A percentile compares a stretch with the other conserved stretches of the same genome.
Conservation (phyloP, 1,140 invertebrate species). For the Coptotermes formosanus region DNA sequence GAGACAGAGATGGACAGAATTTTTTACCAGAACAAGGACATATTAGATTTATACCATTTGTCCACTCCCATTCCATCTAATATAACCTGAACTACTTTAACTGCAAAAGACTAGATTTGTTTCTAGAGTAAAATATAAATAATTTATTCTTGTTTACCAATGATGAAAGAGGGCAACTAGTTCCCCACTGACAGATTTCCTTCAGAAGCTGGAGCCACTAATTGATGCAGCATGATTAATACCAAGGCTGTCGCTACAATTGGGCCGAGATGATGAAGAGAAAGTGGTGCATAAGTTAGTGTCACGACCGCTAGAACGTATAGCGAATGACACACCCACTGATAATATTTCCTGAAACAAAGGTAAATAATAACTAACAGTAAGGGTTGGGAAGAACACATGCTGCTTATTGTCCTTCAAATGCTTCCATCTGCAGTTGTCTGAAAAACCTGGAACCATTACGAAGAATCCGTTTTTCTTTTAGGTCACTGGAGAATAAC, state of each 20-base stretch:
- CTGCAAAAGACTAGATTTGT: neutral
- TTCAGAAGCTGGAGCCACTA: neutral
- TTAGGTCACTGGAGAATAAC: no score
- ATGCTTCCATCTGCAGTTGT: no score
- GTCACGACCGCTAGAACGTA: conserved; percentile 4
- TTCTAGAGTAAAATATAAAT: neutral
- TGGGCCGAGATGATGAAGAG: conserved; percentile 26
- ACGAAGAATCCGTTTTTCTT: no score
- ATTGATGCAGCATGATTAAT: conserved; percentile 17
- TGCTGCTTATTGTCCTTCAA: no score
- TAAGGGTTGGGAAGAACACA: no score
- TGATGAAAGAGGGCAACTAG: neutral
- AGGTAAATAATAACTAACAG: neutral
- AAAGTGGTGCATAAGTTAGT: conserved; percentile 4
- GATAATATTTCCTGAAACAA: conserved; percentile 29
- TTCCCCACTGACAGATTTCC: neutral
- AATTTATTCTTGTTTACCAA: neutral
- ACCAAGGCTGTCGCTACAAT: conserved; percentile 4
- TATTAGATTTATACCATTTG: no score
- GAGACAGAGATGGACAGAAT: no score
- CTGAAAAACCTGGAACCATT: no score
- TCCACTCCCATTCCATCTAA: neutral
- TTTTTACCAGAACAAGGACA: no score
- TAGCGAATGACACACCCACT: conserved; percentile 2
- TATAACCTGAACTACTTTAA: neutral